Conservation (phyloP, 2,797 vertebrate species). For the Artibeus jamaicensis region DNA sequence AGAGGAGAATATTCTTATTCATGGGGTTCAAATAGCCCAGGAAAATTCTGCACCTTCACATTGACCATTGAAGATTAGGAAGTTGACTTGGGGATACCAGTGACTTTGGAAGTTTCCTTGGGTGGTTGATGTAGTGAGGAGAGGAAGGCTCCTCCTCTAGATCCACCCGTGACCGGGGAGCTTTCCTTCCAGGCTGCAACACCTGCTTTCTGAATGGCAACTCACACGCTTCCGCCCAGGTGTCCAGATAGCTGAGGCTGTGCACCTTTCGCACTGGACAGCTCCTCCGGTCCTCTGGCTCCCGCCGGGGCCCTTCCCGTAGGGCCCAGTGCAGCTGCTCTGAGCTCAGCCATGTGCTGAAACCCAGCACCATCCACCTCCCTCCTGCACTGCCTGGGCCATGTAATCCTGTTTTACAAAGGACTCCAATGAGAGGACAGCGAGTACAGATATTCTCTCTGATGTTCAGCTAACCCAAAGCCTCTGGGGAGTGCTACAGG, state of each 20-base stretch:
- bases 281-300: not conserved
- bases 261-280: not conserved
- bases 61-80: not conserved
- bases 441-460: rapidly evolving
- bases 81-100: not conserved
- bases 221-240: not conserved
- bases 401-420: not conserved
- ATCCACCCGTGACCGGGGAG: not conserved
- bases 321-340: not conserved
- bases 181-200: not conserved
- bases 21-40: not conserved
- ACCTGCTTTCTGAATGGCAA: not conserved
- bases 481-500: not conserved
- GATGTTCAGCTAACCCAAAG: rapidly evolving
- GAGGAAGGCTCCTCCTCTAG: not conserved
- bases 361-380: not conserved
- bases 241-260: not conserved
- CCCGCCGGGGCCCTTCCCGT: not conserved
- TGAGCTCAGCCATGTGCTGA: not conserved
- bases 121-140: not conserved
- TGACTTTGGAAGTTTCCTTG: not conserved
- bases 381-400: rapidly evolving
- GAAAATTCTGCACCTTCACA: not conserved
- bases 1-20: not conserved
- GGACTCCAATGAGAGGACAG: not conserved